Evolutionary conservation across 1,140 invertebrate species (phyloP), one percentile per base, ranked within the genome.

Genomic region (Drosophila subpulchrella): DNA sequence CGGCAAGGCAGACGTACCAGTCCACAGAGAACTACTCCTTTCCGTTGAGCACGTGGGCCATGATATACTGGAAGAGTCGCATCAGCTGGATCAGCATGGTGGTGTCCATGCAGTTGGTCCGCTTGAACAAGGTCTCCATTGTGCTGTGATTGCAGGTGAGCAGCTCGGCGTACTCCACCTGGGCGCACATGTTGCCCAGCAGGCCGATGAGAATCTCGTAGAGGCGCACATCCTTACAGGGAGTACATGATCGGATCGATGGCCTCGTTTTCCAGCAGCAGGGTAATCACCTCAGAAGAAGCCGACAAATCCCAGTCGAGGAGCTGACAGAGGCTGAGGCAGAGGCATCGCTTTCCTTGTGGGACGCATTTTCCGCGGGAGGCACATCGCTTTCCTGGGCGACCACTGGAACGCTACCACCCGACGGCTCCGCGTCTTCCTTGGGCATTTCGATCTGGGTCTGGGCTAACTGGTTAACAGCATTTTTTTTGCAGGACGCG

Each of bases 131-230:
- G 15, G 91, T 91, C 12, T 82, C 85, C 3, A 94, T 74, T 32
- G 92, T 95, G 91, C 5, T 94, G 86, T 6, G 54, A 44, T 78
- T 62, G 55, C 93, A 83, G 65, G 93, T 91, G 20, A 94, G 91
- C 70, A 94, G 95, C 50, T 81, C 63, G 11, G 82, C 85, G 42
- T 80, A 84, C 17, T 78, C 61, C 12, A 84, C 61, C 27, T 89
- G 73, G 17, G 67, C 63, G 74, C 95, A 95, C 93, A 96, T 94
- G 88, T 97, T 97, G 1, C 94, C 95, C 62, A 96, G 92, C 48
- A 96, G 95, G 10, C 96, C 96, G 20, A 96, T 92, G 3, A 96
- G 78, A 61, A 96, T 96, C 93, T 97, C 96, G 90, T 94, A 94
- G 44, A 96, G 92, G 78, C 95, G 90, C 81, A 93, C 79, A 77